phyloP scores from a whole-genome alignment of 1,140 invertebrate genomes.

The Varroa destructor region DNA sequence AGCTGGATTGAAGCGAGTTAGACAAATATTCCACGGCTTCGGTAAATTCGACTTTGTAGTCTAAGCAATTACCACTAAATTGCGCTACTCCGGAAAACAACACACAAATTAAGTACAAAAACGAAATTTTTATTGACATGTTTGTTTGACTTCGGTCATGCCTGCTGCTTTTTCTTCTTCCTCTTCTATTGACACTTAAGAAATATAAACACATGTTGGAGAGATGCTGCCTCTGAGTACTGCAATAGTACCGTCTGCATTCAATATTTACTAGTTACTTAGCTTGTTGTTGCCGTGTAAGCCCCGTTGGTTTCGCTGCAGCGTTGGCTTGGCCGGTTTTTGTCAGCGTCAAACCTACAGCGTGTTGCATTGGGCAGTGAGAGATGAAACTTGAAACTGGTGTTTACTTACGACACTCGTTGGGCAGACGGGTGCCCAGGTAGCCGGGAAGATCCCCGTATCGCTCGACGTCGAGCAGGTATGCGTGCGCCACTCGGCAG shows the following conservation, averaged over 20 bases:
- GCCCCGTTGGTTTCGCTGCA: neutral
- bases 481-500: constrained; percentile 62
- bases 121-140: constrained; percentile 27
- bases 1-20: too few species aligned
- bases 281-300: neutral
- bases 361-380: too few species aligned
- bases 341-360: neutral
- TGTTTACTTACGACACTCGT: constrained; percentile 56
- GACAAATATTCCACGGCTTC: too few species aligned
- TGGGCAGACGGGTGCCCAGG: constrained; percentile 59
- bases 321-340: constrained; percentile 3
- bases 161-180: too few species aligned
- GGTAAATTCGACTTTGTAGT: too few species aligned
- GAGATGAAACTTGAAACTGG: neutral
- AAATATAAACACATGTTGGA: constrained; percentile 20
- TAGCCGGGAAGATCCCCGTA: constrained; percentile 42
- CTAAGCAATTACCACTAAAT: too few species aligned
- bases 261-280: constrained; percentile 14
- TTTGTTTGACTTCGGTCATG: too few species aligned
- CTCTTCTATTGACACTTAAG: neutral
- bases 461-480: constrained; percentile 57
- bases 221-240: neutral
- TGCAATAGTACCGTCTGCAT: too few species aligned
- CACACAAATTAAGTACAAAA: constrained; percentile 24
- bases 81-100: neutral